These are phyloP conservation scores for Acrocephalus arundinaceus DNA, from an alignment of 2,113 vertebrate species.

Conservation along the genomic window DNA sequence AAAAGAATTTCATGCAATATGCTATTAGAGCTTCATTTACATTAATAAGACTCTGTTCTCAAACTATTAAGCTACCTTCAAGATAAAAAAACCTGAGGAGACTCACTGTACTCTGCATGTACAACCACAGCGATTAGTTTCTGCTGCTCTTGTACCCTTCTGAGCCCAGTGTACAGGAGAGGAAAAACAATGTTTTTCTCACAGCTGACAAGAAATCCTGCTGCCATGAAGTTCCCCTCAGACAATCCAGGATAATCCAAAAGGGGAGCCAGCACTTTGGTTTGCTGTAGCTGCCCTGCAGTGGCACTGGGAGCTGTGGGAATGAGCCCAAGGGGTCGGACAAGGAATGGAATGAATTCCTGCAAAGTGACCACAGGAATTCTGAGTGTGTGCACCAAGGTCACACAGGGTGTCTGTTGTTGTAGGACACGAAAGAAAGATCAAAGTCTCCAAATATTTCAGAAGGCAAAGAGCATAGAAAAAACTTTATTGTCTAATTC, in stretches of 20 bases:
- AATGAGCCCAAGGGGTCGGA: background rate
- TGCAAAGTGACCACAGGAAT: background rate
- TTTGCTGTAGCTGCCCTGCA: background rate
- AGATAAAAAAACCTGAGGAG: background rate
- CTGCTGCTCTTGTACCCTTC: constrained; percentile 13
- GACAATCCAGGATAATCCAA: background rate
- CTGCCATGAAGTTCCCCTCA: background rate
- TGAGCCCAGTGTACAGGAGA: background rate
- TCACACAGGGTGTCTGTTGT: too few relatives aligned
- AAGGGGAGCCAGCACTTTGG: background rate
- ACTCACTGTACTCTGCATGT: background rate
- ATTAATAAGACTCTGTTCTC: constrained; percentile 45
- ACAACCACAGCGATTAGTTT: background rate
- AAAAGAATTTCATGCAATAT: constrained; percentile 51
- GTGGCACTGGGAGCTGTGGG: background rate
- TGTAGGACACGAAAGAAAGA: too few relatives aligned
- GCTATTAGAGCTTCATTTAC: constrained; percentile 45
- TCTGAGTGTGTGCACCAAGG: background rate
- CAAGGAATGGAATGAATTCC: background rate
- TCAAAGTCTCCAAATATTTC: too few relatives aligned
- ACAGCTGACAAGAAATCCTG: background rate
- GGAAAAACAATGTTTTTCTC: background rate
- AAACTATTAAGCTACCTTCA: constrained; percentile 42
- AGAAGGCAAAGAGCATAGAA: too few relatives aligned
- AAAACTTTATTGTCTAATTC: too few relatives aligned